Conservation (phyloP, 2,888 invertebrate genomes). For the Xylophagus ater region DNA sequence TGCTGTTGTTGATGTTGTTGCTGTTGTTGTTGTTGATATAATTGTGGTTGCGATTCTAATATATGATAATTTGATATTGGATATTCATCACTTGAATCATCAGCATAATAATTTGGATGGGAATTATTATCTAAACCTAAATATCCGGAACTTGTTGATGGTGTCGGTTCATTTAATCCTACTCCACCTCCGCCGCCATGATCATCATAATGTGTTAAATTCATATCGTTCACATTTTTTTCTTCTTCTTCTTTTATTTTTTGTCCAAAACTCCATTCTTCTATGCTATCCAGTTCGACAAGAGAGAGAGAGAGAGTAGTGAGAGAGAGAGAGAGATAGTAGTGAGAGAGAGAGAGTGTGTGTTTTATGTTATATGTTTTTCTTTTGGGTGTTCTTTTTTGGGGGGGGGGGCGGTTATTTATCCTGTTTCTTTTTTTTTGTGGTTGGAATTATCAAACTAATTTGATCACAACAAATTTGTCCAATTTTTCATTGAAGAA, state of each 20-base stretch:
- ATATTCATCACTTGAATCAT: slow-evolving; percentile 9
- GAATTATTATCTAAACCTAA: not conserved
- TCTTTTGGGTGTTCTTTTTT: too few species aligned
- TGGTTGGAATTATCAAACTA: too few species aligned
- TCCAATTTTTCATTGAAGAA: too few species aligned
- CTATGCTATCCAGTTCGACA: slow-evolving; percentile 14
- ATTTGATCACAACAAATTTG: too few species aligned
- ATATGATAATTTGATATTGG: not conserved
- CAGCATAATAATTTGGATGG: slow-evolving; percentile 8
- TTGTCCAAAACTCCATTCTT: slow-evolving; percentile 16
- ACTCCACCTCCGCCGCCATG: too few species aligned
- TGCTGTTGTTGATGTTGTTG: not conserved
- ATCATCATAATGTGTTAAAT: slow-evolving; percentile 12
- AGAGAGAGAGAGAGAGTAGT: not conserved
- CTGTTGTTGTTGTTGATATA: not conserved
- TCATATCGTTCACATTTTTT: slow-evolving; percentile 12
- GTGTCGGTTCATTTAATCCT: slow-evolving; percentile 10
- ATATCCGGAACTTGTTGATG: not conserved
- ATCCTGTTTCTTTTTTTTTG: too few species aligned
- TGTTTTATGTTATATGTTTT: too few species aligned
- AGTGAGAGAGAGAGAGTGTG: too few species aligned
- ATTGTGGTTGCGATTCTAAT: not conserved
- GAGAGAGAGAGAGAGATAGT: too few species aligned
- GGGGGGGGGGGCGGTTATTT: too few species aligned
- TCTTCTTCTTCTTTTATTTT: slow-evolving; percentile 8